Evolutionary conservation across 1,140 invertebrate species (phyloP).

Genomic region (Drosophila nikananu): DNA sequence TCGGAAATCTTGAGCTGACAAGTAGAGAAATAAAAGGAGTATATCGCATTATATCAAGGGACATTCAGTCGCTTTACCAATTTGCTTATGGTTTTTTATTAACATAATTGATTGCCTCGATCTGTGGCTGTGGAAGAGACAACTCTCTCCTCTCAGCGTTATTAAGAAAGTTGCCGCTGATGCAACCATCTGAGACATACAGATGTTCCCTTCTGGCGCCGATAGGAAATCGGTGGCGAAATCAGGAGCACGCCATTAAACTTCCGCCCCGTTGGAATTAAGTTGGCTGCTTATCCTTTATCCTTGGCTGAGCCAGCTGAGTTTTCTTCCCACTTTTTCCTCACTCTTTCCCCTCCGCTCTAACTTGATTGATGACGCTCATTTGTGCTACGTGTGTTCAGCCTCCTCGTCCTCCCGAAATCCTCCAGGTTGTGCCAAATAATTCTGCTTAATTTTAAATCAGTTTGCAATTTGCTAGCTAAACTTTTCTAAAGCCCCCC

Average conservation of each 20-base stretch:
- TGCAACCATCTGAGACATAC: conserved; percentile 49
- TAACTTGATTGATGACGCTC: conserved; percentile 77
- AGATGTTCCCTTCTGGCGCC: conserved; percentile 17
- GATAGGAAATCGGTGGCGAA: conserved; percentile 30
- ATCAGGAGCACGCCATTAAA: conserved; percentile 50
- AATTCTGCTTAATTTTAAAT: conserved; percentile 84
- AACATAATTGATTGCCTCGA: conserved; percentile 76
- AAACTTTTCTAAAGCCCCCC: conserved; percentile 39
- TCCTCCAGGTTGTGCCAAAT: conserved; percentile 59
- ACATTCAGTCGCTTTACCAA: conserved; percentile 20
- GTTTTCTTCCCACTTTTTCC: conserved; percentile 1
- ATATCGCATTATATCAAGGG: conserved; percentile 45
- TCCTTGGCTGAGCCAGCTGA: conserved; percentile 34
- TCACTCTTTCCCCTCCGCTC: conserved; percentile 6
- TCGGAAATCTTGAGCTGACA: conserved; percentile 14
- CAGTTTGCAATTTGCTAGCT: conserved; percentile 76
- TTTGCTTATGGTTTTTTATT: conserved; percentile 80
- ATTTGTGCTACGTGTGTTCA: conserved; percentile 64
- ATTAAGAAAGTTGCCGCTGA: conserved; percentile 66
- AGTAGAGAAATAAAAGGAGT: conserved; percentile 38
- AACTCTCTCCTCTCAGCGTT: conserved; percentile 12
- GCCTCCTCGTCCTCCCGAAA: neutral
- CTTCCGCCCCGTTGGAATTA: conserved; percentile 63
- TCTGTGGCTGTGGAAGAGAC: conserved; percentile 5
- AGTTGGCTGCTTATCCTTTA: conserved; percentile 74